A percentile compares a stretch with the other conserved stretches of the same genome.
Conservation (phyloP, 2,797 vertebrate species). For the Tolypeutes matacus region DNA sequence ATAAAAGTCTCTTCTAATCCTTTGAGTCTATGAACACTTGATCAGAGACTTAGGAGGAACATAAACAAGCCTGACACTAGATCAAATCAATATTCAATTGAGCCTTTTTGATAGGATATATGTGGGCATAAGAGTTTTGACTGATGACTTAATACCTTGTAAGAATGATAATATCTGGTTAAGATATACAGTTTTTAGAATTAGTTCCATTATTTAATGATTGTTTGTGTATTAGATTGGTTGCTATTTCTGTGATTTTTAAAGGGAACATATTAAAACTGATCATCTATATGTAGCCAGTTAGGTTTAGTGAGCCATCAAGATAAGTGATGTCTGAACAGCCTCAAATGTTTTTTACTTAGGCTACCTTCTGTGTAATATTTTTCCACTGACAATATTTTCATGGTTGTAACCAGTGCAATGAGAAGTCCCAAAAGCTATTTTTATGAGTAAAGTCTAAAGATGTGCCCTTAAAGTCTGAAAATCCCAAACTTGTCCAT, state of each 20-base stretch:
- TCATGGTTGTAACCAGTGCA: background rate
- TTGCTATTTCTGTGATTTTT: background rate
- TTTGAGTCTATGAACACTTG: conserved; percentile 3
- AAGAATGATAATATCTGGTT: background rate
- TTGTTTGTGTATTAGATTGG: background rate
- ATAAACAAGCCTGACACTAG: background rate
- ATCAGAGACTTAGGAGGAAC: conserved; percentile 20
- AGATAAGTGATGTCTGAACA: background rate
- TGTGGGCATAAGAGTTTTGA: background rate
- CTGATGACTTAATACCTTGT: background rate
- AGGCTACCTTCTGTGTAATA: background rate
- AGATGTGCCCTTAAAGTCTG: background rate
- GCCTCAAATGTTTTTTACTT: conserved; percentile 1
- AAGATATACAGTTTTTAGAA: conserved; percentile 39
- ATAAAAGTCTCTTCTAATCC: background rate
- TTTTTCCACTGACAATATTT: conserved; percentile 23
- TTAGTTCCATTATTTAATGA: conserved; percentile 31
- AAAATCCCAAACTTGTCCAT: background rate
- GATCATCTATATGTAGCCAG: background rate
- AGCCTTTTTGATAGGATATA: background rate
- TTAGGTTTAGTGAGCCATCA: conserved; percentile 16
- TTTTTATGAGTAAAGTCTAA: conserved; percentile 26
- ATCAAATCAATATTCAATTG: background rate
- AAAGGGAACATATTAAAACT: conserved; percentile 17
- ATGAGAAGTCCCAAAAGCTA: conserved; percentile 10